These are phyloP conservation scores for Talpa occidentalis DNA, from an alignment of 2,113 vertebrate species.

Conservation along the genomic window DNA sequence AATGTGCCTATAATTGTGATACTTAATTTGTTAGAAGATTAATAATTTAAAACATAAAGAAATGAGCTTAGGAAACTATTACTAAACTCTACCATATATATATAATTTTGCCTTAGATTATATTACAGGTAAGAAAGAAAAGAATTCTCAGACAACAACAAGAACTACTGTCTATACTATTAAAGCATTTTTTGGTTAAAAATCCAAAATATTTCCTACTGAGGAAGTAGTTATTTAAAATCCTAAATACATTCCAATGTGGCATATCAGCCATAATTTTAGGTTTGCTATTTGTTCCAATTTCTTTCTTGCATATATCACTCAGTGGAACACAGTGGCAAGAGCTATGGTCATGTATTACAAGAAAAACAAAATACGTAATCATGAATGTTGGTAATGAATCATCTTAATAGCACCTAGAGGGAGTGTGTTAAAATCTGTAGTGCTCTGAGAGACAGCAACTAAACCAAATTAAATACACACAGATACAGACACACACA, in stretches of 20 bases:
- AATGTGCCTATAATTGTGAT: not conserved
- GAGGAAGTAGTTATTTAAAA: not conserved
- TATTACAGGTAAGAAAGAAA: not conserved
- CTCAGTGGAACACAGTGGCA: not conserved
- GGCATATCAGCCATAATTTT: not conserved
- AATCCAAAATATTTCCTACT: not conserved
- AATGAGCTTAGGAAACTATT: not conserved
- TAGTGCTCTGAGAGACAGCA: too few species aligned
- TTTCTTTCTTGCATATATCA: not conserved
- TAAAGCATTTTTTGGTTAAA: constrained; percentile 4
- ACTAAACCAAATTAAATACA: too few species aligned
- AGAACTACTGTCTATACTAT: not conserved
- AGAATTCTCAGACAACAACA: constrained; percentile 16
- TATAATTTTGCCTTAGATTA: not conserved
- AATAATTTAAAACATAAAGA: constrained; percentile 35
- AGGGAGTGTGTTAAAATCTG: too few species aligned
- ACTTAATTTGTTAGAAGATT: not conserved
- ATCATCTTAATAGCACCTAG: not conserved
- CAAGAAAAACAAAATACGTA: constrained; percentile 34
- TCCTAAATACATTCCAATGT: not conserved
- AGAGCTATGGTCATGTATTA: not conserved
- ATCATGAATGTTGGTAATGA: not conserved
- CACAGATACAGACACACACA: too few species aligned
- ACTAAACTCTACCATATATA: not conserved
- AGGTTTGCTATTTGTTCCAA: not conserved